Base-by-base conservation (phyloP, 2,888 invertebrate species). In the Spatulosminthurus flaviceps region DNA sequence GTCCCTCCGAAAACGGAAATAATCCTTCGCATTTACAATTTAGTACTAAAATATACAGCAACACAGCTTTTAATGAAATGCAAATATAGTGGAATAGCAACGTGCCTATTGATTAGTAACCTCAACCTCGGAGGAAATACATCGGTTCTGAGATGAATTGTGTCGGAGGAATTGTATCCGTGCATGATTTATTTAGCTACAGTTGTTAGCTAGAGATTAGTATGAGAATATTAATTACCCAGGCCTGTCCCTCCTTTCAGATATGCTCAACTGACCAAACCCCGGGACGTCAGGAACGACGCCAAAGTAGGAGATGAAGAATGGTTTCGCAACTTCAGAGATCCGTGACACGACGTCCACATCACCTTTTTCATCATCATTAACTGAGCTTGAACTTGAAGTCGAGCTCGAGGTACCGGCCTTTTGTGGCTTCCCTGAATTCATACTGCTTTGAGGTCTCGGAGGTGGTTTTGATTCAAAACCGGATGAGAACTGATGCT, bases 281-380 rank as follows among this genome's bases (percentile, higher is more conserved):
- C 81, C 79, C 41, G 80, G 80, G 21, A 64, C 66, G 21, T 64
- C 85, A 1, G 85, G 85, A 11, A 85, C 85, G 5, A 85, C 83
- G n/a, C 85, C 85, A 81, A 85, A 85, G 28, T 82, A 84, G 1
- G 83, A 84, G 42, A 85, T 84, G 77, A 85, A 85, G 67, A 85
- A 84, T 29, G 85, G 85, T 72, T 84, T 84, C 0, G 85, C 84
- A 0, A 84, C 83, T 34, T 83, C 82, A 1, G 78, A 78, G 29
- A 83, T 82, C 71, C 79, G 81, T 0, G 79, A 77, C 5, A 83
- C 83, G 43, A 83, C 80, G 76, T 83, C 83, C n/a, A 22, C 71
- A 26, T 22, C 66, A 1, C 72, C 70, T 28, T 66, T 42, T 22
- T 51, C 66, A 24, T 70, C 74, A 1, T 61, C 79, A 69, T 60